Base-by-base conservation (phyloP, 2,797 vertebrate genomes). In the Eidolon dupreanum region DNA sequence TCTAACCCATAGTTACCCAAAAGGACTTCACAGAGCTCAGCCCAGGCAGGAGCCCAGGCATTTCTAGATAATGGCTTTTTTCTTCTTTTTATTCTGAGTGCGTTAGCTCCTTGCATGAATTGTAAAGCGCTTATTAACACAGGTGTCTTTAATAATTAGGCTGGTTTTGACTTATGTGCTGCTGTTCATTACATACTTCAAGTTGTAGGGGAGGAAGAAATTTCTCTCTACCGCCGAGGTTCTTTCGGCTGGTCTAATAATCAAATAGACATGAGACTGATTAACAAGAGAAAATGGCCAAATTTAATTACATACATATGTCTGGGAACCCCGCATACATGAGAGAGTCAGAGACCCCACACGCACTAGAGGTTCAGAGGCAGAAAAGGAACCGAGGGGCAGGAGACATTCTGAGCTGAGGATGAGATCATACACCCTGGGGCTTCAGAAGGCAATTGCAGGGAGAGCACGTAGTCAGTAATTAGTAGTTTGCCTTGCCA, bases 91-190 rank as follows among this genome's bases (percentile, higher is more conserved):
- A 85, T 97, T 98, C 96, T 73, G 90, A 46, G 0, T 86, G 71
- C 84, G 63, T 97, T 96, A 96, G 93, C 92, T 95, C 95, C 92
- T 95, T 95, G 70, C 38, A 59, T 65, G 92, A 81, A 89, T 63
- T 92, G 94, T 95, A 97, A 98, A 97, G 95, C 86, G 28, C 59
- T 97, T 98, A 97, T 97, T 97, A 98, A 97, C 93, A 95, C 83
- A 83, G 96, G 85, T 88, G 95, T 66, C 36, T 92, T 96, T 88
- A 74, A 57, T 98, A 97, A 98, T 97, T 96, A 94, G 94, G 95
- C 93, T 97, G 96, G 85, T 96, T 96, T 94, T 98, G 95, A 95
- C 94, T 97, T 94, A 31, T 3, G 24, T 77, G 71, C 43, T 88
- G 71, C 43, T 88, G 31, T 53, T 38, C 79, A 92, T 95, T 92